Conservation (phyloP, 2,797 vertebrate species). For the Agapornis canus region DNA sequence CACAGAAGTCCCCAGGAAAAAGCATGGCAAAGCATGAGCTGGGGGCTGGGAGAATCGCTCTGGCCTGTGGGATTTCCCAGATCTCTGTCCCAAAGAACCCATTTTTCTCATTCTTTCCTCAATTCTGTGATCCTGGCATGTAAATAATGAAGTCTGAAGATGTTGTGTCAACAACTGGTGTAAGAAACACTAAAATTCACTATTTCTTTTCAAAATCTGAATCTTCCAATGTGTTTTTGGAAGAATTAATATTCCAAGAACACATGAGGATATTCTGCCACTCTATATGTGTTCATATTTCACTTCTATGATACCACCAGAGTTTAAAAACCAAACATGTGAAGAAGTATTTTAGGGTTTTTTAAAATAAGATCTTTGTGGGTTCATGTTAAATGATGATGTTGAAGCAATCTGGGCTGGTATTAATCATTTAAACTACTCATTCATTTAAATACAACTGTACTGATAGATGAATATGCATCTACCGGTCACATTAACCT, state of each 20-base stretch:
- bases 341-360: not conserved
- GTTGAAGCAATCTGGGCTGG: conserved; percentile 24
- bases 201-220: not conserved
- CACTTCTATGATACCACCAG: not conserved
- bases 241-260: not conserved
- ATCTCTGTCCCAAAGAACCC: not conserved
- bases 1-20: not conserved
- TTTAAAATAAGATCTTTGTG: not conserved
- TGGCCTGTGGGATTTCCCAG: not conserved
- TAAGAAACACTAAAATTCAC: not conserved
- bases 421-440: conserved; percentile 58
- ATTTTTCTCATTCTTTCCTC: not conserved
- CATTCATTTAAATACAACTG: not conserved
- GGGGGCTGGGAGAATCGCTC: not conserved
- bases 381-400: not conserved
- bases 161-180: not conserved
- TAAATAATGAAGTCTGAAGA: not conserved
- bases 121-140: not conserved
- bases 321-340: not conserved
- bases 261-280: not conserved
- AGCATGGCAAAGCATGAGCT: not conserved
- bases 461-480: not conserved
- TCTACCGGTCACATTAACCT: conserved; percentile 39
- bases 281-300: not conserved
- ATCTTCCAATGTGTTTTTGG: not conserved